These are phyloP conservation scores for Bambusicola thoracicus DNA, from an alignment of 2,113 vertebrate species.

Conservation along the genomic window DNA sequence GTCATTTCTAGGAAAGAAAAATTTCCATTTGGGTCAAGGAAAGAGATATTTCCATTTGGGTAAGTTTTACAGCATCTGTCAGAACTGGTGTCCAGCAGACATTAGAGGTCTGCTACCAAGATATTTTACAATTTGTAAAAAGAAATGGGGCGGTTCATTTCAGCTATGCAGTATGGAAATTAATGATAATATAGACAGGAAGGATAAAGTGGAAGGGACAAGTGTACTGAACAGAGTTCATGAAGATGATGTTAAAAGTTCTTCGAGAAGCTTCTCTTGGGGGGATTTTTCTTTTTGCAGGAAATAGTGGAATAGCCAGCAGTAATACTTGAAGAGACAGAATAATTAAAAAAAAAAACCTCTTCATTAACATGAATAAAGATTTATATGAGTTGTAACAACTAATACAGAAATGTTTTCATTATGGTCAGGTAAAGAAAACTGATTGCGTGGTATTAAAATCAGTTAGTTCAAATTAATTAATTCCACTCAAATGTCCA, in stretches of 20 bases:
- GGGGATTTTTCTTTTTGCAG: neutral
- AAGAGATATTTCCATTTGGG: neutral
- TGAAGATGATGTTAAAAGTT: neutral
- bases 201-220: neutral
- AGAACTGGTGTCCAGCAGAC: neutral
- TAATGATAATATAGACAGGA: neutral
- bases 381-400: neutral
- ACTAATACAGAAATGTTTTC: neutral
- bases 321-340: neutral
- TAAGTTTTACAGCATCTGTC: neutral
- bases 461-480: neutral
- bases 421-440: neutral
- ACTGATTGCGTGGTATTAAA: neutral
- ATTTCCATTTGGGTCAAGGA: neutral
- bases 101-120: neutral
- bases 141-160: neutral
- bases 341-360: neutral
- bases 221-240: neutral
- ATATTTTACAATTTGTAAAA: neutral
- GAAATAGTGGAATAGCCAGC: neutral
- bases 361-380: neutral
- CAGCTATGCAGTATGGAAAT: neutral
- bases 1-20: neutral
- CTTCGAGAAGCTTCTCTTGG: neutral
- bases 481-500: neutral